Evolutionary conservation across 2,113 vertebrate species (phyloP), one percentile per base, ranked within the genome.

Genomic region (Pyxicephalus adspersus): DNA sequence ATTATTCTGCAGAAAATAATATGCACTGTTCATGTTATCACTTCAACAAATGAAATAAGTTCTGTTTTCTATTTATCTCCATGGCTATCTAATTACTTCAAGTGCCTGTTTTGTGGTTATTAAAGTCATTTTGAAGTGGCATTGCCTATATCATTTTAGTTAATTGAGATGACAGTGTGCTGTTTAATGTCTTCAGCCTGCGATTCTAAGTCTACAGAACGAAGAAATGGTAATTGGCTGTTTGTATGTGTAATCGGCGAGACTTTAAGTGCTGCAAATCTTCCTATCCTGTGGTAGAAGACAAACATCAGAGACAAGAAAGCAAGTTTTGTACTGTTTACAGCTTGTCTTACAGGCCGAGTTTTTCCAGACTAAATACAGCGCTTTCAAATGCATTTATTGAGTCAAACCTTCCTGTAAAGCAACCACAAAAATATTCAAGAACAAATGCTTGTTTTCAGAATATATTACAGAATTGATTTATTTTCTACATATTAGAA

Each of bases 361-460:
- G 51, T 72, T 72, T 72, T 72, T 25, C 45, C 45, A 70, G 50
- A 55, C 16, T 28, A 52, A 70, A 50, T 52, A 52, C 45, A 5
- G 51, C 6, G 29, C 20, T 55, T 15, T 26, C 22, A 61, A 72
- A 72, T 55, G 68, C 52, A 57, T 55, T 72, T 72, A 31, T 55
- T 72, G 26, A 55, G 68, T 72, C 68, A 72, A 72, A 28, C 68
- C 68, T 72, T 72, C 51, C 68, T 72, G 68, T 72, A 57, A 72
- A 18, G 25, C 28, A 28, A 29, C 26, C 25, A 31, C 26, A 64
- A 28, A 28, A 29, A 29, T 11, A 64, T 29, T 29, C 25, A 20
- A 60, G 57, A 64, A 64, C 58, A 61, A 25, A 11, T 25, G 11
- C 22, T 61, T 9, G 7, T 61, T 61, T n/a, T 61, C 8, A 26